A percentile compares a stretch with the other conserved stretches of the same genome.
These are phyloP conservation scores for Neoitamus cyanurus DNA, from an alignment of 2,888 invertebrate species.

Conservation along the genomic window DNA sequence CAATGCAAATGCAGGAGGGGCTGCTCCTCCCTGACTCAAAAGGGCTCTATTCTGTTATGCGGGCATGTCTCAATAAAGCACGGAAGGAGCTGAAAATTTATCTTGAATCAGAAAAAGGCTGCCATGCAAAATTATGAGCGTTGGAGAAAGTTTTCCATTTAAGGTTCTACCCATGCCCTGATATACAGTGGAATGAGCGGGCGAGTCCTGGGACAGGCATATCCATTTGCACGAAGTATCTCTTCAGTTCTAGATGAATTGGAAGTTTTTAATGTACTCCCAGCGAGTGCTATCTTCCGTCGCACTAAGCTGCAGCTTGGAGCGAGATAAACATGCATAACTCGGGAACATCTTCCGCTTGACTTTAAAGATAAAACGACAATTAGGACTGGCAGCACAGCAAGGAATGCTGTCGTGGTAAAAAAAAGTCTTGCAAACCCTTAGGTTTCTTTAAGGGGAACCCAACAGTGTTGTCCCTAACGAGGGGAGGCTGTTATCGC, in stretches of 20 bases:
- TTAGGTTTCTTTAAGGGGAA: neutral
- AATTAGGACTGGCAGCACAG: neutral
- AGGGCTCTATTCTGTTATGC: neutral
- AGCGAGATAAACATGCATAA: neutral
- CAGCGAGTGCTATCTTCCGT: neutral
- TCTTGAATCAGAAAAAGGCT: neutral
- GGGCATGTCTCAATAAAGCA: neutral
- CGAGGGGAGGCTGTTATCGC: neutral
- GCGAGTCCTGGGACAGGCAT: neutral
- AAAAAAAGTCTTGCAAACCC: neutral
- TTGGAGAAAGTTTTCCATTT: neutral
- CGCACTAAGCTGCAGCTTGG: neutral
- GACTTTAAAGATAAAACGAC: neutral
- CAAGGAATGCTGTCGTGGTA: neutral
- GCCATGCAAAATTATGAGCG: neutral
- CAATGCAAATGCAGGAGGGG: neutral
- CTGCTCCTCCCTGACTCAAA: neutral
- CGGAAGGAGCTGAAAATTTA: neutral
- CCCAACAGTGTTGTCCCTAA: neutral
- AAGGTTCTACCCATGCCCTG: neutral
- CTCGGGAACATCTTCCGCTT: neutral
- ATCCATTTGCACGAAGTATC: neutral
- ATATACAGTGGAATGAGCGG: neutral
- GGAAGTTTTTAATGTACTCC: neutral
- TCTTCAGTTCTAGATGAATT: neutral